Evolutionary conservation across 2,113 vertebrate species (phyloP).

Genomic region (Reinhardtius hippoglossoides): DNA sequence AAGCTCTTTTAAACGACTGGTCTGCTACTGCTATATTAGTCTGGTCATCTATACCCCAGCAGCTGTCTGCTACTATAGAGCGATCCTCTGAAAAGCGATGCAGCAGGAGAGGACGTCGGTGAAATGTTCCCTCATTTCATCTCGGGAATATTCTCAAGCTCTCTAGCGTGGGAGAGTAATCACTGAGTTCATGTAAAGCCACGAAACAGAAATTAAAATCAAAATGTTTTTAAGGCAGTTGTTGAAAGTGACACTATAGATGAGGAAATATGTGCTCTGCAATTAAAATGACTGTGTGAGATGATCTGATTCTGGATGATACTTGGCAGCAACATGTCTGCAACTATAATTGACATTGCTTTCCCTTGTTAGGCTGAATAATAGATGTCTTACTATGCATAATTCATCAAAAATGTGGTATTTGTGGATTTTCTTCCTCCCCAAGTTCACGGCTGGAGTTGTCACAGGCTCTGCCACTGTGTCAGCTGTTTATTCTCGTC

Average conservation of each 20-base stretch:
- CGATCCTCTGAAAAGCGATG: slow-evolving; percentile 21
- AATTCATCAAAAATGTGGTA: slow-evolving; percentile 62
- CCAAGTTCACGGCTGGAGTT: slow-evolving; percentile 37
- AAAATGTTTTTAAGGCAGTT: background rate
- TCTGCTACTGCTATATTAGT: slow-evolving; percentile 41
- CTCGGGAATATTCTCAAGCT: background rate
- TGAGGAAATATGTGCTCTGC: slow-evolving; percentile 1
- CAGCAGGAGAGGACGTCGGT: background rate
- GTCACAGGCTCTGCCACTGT: slow-evolving; percentile 8
- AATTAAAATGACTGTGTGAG: slow-evolving; percentile 16
- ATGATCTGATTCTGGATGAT: slow-evolving; percentile 23
- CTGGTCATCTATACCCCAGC: slow-evolving; percentile 35
- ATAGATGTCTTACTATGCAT: slow-evolving; percentile 59
- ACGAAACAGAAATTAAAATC: background rate
- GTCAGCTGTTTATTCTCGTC: slow-evolving; percentile 32
- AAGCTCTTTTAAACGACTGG: slow-evolving; percentile 39
- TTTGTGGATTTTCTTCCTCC: slow-evolving; percentile 25
- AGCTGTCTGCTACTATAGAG: slow-evolving; percentile 34
- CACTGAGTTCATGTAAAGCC: background rate
- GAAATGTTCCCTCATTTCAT: slow-evolving; percentile 17
- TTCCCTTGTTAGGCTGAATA: slow-evolving; percentile 69
- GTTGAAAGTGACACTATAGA: background rate
- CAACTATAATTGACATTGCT: slow-evolving; percentile 57
- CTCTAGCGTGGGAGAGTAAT: background rate
- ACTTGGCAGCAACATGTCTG: slow-evolving; percentile 46